These are phyloP conservation scores for Aplocera efformata DNA, from an alignment of 2,888 invertebrate genomes.

Conservation along the genomic window DNA sequence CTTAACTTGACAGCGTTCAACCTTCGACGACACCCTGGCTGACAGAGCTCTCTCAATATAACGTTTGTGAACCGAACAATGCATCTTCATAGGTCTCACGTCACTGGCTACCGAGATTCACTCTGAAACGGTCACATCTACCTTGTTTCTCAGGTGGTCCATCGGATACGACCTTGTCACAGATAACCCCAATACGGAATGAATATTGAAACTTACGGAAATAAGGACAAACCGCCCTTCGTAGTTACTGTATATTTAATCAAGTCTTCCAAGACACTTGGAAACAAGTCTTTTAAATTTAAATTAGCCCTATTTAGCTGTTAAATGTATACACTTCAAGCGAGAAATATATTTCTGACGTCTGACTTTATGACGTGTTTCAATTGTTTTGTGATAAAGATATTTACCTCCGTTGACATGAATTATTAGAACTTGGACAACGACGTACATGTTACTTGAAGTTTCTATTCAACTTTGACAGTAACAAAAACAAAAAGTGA, in stretches of 20 bases:
- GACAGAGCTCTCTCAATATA: slow-evolving; percentile 40
- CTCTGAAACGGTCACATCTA: slow-evolving; percentile 60
- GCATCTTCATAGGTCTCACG: slow-evolving; percentile 36
- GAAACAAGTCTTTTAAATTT: slow-evolving; percentile 11
- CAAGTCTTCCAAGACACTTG: slow-evolving; percentile 17
- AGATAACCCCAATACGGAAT: slow-evolving; percentile 60
- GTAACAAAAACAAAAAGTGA: too few relatives aligned
- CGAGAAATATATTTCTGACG: not conserved
- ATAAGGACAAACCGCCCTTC: slow-evolving; percentile 53
- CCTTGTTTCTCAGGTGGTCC: slow-evolving; percentile 66
- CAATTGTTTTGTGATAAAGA: slow-evolving; percentile 9
- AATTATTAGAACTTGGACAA: slow-evolving; percentile 4
- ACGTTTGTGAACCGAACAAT: slow-evolving; percentile 37
- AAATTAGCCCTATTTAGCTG: slow-evolving; percentile 10
- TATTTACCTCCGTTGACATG: slow-evolving; percentile 17
- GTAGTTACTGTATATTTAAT: slow-evolving; percentile 57
- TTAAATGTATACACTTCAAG: slow-evolving; percentile 4
- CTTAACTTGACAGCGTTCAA: slow-evolving; percentile 74
- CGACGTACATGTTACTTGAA: too few relatives aligned
- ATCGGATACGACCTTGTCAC: slow-evolving; percentile 69
- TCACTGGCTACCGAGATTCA: slow-evolving; percentile 48
- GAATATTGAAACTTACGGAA: slow-evolving; percentile 65
- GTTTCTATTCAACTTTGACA: too few relatives aligned
- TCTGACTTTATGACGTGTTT: slow-evolving; percentile 7
- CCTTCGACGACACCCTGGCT: slow-evolving; percentile 55